A percentile compares a stretch with the other conserved stretches of the same genome.
phyloP scores from a whole-genome alignment of 2,888 invertebrate species.

The Ernsta delagoae region DNA sequence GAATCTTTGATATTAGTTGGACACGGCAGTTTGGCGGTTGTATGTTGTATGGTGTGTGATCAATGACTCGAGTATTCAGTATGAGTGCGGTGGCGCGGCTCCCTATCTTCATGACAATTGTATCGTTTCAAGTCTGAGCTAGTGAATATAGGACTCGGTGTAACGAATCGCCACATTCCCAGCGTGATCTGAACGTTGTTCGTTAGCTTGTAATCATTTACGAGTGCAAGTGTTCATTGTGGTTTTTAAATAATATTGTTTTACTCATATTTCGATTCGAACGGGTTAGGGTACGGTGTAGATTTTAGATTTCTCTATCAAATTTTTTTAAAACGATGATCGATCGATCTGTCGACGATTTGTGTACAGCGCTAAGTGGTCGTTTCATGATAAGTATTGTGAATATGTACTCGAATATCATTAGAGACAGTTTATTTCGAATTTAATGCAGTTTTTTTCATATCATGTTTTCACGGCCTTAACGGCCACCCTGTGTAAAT shows the following conservation, averaged over 20 bases:
- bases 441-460: slow-evolving; percentile 59
- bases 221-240: slow-evolving; percentile 71
- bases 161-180: slow-evolving; percentile 51
- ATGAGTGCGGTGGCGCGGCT: slow-evolving; percentile 42
- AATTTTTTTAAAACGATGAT: slow-evolving; percentile 48
- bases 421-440: slow-evolving; percentile 70
- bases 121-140: slow-evolving; percentile 65
- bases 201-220: slow-evolving; percentile 44
- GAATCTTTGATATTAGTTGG: neutral
- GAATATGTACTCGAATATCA: slow-evolving; percentile 83
- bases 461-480: slow-evolving; percentile 56
- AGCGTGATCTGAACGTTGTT: slow-evolving; percentile 42
- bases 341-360: slow-evolving; percentile 61
- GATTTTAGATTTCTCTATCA: slow-evolving; percentile 64
- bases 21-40: neutral
- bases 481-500: slow-evolving; percentile 71
- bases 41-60: neutral
- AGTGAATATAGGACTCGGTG: slow-evolving; percentile 55
- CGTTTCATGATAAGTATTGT: slow-evolving; percentile 71
- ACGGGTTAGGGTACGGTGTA: slow-evolving; percentile 62
- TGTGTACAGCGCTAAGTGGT: slow-evolving; percentile 68
- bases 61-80: too few relatives aligned
- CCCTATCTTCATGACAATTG: slow-evolving; percentile 69
- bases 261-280: slow-evolving; percentile 69
- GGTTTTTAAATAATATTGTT: slow-evolving; percentile 55